These are phyloP conservation scores for Pandemis heparana DNA, from an alignment of 2,888 invertebrate genomes.

Conservation along the genomic window DNA sequence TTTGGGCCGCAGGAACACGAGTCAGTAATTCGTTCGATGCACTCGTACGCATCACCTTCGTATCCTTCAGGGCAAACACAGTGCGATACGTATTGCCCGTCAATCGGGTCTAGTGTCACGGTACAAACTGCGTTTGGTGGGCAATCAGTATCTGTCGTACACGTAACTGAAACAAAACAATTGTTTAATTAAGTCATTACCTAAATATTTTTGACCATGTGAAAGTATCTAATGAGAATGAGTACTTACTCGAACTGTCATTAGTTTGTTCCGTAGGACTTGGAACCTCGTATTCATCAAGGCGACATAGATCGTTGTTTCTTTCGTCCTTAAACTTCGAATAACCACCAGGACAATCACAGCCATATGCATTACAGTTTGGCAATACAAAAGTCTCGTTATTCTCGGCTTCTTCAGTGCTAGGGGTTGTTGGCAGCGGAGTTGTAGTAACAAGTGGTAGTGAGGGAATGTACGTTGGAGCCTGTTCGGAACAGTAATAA, in stretches of 20 bases:
- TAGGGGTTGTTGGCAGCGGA: neutral
- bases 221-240: neutral
- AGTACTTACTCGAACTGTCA: slow-evolving; percentile 63
- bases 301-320: slow-evolving; percentile 69
- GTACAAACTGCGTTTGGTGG: slow-evolving; percentile 93
- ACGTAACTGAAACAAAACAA: slow-evolving; percentile 86
- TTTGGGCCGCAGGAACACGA: slow-evolving; percentile 88
- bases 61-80: slow-evolving; percentile 94
- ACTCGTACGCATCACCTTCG: slow-evolving; percentile 93
- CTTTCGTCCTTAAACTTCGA: slow-evolving; percentile 63
- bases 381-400: slow-evolving; percentile 71
- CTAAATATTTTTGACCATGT: neutral
- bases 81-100: slow-evolving; percentile 61
- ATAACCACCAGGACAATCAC: slow-evolving; percentile 73
- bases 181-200: neutral
- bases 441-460: slow-evolving; percentile 29
- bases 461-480: slow-evolving; percentile 40
- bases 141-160: slow-evolving; percentile 91
- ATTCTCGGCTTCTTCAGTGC: slow-evolving; percentile 64
- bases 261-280: slow-evolving; percentile 44
- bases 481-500: slow-evolving; percentile 58
- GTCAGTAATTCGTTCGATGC: slow-evolving; percentile 81
- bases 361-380: slow-evolving; percentile 62
- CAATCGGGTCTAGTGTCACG: slow-evolving; percentile 79
- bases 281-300: slow-evolving; percentile 49